Conservation (phyloP, 2,797 vertebrate genomes). For the Acomys russatus region DNA sequence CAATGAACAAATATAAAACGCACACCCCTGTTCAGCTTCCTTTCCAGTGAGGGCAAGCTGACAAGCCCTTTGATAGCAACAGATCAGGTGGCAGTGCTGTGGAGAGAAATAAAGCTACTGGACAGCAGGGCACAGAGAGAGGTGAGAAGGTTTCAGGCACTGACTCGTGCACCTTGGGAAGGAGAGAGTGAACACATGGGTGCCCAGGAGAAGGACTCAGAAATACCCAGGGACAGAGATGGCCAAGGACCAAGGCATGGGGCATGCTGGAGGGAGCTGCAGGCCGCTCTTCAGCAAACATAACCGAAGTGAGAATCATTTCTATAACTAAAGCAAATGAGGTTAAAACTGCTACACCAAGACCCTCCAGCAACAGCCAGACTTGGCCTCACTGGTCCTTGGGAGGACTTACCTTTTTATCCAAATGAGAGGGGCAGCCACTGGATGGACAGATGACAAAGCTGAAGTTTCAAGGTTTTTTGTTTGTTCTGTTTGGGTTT, state of each 20-base stretch:
- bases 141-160: not conserved
- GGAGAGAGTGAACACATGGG: not conserved
- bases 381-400: not conserved
- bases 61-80: too few species aligned
- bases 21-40: not conserved
- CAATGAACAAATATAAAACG: not conserved
- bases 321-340: fast-evolving
- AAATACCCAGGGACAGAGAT: not conserved
- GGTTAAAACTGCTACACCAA: not conserved
- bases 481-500: not conserved
- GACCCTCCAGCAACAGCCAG: not conserved
- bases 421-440: not conserved
- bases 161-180: not conserved
- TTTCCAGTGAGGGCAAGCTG: not conserved
- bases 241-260: not conserved
- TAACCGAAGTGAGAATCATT: not conserved
- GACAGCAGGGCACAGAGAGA: not conserved
- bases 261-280: not conserved
- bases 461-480: not conserved
- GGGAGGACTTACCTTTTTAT: not conserved
- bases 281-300: fast-evolving
- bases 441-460: not conserved
- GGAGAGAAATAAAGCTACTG: not conserved
- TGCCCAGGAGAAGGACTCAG: not conserved
- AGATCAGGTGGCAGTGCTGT: not conserved